Base-by-base conservation (phyloP, 2,797 vertebrate species). In the Takifugu ocellatus region DNA sequence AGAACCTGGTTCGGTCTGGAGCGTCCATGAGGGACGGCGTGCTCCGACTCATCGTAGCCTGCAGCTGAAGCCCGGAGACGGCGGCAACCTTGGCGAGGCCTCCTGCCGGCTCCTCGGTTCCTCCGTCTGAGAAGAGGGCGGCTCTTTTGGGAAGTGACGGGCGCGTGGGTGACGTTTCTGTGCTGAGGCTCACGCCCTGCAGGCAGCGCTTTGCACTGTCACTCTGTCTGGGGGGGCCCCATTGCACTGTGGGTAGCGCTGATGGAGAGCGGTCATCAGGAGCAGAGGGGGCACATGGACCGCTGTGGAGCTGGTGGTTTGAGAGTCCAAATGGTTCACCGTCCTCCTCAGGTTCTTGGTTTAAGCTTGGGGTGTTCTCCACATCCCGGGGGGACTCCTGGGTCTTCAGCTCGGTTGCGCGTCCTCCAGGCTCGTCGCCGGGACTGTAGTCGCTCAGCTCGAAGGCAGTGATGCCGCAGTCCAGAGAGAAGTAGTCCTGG, bases 381-480 rank as follows among this genome's bases (percentile, higher is more conserved):
- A 79, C 68, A 59, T 80, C 88, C 88, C 79, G 56, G 83, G 51
- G 2, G 4, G 15, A 3, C 27, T 63, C 51, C n/a, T 60, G 33
- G 7, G 8, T 14, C 5, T 25, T 45, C 0, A 31, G 6, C 14
- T 72, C 59, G 0, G 29, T 0, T 15, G 1, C 56, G 2, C 0
- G 26, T 21, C 25, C 68, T 45, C 86, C 83, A 0, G 91, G 74
- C 70, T 95, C 95, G 50, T 97, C 95, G 25, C 94, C 87, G 15
- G 97, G 97, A 81, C 96, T 98, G 68, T 97, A 98, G 88, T 97
- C 97, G 6, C 94, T 94, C 42, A 99, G 88, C 75, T 99, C 97
- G 49, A 94, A 97, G 47, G 97, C 97, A 14, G 96, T 98, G 86
- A 99, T 99, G 5, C 97, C 97, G 50, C 97, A 99, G 88, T 99